Evolutionary conservation across 2,113 vertebrate genomes (phyloP).

Genomic region (Delphinus delphis): DNA sequence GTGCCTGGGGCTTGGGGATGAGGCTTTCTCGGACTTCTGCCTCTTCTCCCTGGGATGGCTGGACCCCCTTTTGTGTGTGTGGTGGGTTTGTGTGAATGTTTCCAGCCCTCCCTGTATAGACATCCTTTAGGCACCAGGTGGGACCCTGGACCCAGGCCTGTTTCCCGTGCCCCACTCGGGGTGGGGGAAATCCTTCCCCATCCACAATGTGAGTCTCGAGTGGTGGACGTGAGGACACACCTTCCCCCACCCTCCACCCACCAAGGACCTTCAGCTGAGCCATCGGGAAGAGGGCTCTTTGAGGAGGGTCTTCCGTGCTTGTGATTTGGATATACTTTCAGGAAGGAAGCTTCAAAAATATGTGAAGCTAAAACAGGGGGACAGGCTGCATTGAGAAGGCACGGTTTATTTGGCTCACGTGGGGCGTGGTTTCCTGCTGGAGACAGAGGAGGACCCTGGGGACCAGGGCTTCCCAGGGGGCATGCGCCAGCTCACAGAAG

Average conservation of each 20-base stretch:
- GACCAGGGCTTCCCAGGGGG: not conserved
- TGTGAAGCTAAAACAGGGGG: not conserved
- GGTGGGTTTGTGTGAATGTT: too few species aligned
- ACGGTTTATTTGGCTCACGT: not conserved
- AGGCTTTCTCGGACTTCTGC: not conserved
- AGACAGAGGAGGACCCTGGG: too few species aligned
- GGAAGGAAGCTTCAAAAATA: not conserved
- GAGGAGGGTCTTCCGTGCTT: not conserved
- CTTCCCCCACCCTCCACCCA: not conserved
- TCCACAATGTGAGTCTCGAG: not conserved
- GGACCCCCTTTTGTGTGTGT: not conserved
- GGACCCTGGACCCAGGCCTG: not conserved
- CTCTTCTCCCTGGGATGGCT: rapidly evolving
- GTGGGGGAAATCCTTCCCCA: not conserved
- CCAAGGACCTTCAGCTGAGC: not conserved
- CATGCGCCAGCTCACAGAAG: rapidly evolving
- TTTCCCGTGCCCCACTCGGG: rapidly evolving
- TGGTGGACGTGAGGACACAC: rapidly evolving
- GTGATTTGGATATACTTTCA: rapidly evolving
- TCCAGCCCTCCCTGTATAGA: rapidly evolving
- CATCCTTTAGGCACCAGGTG: not conserved
- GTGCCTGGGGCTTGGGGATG: not conserved
- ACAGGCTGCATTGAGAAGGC: rapidly evolving
- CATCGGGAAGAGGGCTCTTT: rapidly evolving
- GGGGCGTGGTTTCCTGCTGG: not conserved